Percentiles rank a stretch among this genome's conserved stretches.
These are phyloP conservation scores for Vimba vimba DNA, from an alignment of 2,113 vertebrate species.

Conservation along the genomic window DNA sequence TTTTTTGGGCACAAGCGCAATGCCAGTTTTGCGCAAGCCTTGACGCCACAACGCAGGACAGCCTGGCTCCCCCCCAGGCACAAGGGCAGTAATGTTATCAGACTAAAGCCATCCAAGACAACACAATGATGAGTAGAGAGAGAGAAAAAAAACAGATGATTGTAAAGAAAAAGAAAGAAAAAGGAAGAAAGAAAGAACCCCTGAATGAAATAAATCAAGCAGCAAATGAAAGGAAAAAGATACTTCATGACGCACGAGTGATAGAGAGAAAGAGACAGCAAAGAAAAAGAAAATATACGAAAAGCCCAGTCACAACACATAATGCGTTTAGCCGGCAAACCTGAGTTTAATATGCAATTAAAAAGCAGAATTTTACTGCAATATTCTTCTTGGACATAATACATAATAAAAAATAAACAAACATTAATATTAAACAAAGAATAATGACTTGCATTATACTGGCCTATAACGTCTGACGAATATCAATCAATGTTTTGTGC, in stretches of 20 bases:
- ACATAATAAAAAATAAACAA: background rate
- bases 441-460: background rate
- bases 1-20: constrained; percentile 97
- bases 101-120: constrained; percentile 92
- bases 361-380: background rate
- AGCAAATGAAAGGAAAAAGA: constrained; percentile 68
- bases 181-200: constrained; percentile 58
- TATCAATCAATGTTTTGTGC: background rate
- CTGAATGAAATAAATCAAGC: constrained; percentile 47
- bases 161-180: constrained; percentile 9
- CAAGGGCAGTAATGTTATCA: constrained; percentile 91
- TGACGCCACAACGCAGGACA: constrained; percentile 98
- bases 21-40: constrained; percentile 99
- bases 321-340: background rate
- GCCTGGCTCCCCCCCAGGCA: constrained; percentile 89
- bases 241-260: constrained; percentile 57
- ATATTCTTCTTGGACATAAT: background rate
- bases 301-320: background rate
- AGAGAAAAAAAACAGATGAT: constrained; percentile 58
- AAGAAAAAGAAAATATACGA: background rate
- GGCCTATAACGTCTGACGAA: background rate
- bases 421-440: background rate
- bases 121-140: constrained; percentile 77
- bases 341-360: background rate
- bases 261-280: constrained; percentile 21